Conservation (phyloP, 2,113 vertebrate genomes). For the Hippocampus mohnikei region DNA sequence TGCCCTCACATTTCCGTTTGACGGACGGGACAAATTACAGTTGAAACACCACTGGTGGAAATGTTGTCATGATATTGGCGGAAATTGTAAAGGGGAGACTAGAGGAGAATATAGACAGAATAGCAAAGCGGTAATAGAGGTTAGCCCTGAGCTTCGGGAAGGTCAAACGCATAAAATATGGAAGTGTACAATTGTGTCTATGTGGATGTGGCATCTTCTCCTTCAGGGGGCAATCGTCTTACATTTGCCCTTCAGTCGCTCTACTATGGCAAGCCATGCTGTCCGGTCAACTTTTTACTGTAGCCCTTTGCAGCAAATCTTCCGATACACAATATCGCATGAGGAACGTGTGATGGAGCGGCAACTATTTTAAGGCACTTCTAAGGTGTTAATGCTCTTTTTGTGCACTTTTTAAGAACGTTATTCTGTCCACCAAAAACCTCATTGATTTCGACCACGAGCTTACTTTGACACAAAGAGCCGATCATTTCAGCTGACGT, state of each 20-base stretch:
- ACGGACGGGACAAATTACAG: constrained; percentile 68
- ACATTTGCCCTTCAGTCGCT: constrained; percentile 24
- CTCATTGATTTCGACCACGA: not conserved
- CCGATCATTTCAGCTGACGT: not conserved
- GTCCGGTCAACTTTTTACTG: not conserved
- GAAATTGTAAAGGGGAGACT: constrained; percentile 26
- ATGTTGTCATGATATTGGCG: constrained; percentile 45
- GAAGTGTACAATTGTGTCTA: constrained; percentile 26
- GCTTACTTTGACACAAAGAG: not conserved
- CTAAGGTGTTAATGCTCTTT: not conserved
- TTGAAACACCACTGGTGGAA: constrained; percentile 51
- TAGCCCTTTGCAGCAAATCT: not conserved
- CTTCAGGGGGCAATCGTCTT: constrained; percentile 9
- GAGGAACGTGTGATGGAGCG: not conserved
- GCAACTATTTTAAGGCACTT: not conserved
- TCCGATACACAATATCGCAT: not conserved
- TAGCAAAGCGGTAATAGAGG: constrained; percentile 41
- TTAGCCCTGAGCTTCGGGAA: constrained; percentile 38
- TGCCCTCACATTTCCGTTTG: constrained; percentile 61
- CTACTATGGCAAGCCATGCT: not conserved
- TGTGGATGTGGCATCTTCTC: constrained; percentile 12
- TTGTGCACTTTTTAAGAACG: not conserved
- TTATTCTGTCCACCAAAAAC: not conserved
- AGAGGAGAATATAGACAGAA: constrained; percentile 18
- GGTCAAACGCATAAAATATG: constrained; percentile 47